These are phyloP conservation scores for Psittacus erithacus DNA, from an alignment of 2,113 vertebrate genomes.

Conservation along the genomic window DNA sequence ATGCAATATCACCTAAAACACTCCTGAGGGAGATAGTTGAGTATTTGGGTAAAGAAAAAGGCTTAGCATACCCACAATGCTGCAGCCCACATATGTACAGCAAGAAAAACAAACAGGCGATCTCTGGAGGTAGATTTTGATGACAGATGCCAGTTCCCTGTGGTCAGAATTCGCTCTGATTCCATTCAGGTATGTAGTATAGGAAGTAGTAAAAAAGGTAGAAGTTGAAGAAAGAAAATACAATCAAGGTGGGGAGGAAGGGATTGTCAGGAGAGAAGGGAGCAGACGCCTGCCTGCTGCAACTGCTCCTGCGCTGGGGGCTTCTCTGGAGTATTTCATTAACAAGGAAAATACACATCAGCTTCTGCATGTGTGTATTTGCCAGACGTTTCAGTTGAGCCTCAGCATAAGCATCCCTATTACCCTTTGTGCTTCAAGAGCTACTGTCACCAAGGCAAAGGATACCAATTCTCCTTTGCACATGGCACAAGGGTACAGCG, in stretches of 20 bases:
- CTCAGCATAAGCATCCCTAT: background rate
- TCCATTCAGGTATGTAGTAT: constrained; percentile 60
- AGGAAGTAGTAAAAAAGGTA: constrained; percentile 40
- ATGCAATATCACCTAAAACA: background rate
- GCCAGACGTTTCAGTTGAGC: background rate
- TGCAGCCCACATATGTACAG: background rate
- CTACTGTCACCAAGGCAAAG: background rate
- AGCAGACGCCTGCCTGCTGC: background rate
- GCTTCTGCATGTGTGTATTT: background rate
- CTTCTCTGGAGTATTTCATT: constrained; percentile 11
- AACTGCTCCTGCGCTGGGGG: background rate
- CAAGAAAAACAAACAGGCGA: constrained; percentile 50
- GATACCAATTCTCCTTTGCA: background rate
- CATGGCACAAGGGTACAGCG: background rate
- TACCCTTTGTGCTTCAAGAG: background rate
- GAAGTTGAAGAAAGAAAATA: constrained; percentile 31
- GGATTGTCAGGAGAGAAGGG: background rate
- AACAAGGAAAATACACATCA: background rate
- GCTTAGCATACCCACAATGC: background rate
- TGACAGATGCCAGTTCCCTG: constrained; percentile 59
- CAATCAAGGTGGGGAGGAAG: background rate
- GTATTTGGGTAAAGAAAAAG: background rate
- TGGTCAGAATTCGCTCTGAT: constrained; percentile 19
- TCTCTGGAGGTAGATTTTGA: constrained; percentile 54
- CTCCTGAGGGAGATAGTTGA: background rate